Evolutionary conservation across 2,113 vertebrate genomes (phyloP).

Genomic region (Epinephelus cyanopodus): DNA sequence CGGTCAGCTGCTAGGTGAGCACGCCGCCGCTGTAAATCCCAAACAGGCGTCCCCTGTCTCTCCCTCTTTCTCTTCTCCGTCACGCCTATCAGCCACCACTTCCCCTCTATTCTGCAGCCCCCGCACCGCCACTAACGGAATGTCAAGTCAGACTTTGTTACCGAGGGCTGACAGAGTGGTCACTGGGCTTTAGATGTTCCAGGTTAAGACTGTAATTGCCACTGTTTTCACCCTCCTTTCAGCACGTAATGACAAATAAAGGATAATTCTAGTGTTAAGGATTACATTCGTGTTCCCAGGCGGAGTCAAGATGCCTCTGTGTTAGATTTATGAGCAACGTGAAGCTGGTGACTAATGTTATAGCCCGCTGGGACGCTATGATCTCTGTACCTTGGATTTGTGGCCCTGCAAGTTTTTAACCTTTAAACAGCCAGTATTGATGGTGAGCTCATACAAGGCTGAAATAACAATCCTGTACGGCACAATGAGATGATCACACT

Average conservation of each 20-base stretch:
- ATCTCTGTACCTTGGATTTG: constrained; percentile 59
- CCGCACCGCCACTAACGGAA: constrained; percentile 70
- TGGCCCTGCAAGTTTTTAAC: constrained; percentile 47
- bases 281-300: constrained; percentile 50
- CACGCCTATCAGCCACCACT: constrained; percentile 73
- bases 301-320: constrained; percentile 41
- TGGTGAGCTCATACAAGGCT: neutral
- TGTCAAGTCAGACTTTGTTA: constrained; percentile 77
- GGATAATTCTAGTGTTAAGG: constrained; percentile 68
- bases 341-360: constrained; percentile 67
- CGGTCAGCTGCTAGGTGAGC: constrained; percentile 78
- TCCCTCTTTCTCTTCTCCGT: constrained; percentile 61
- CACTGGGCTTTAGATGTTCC: constrained; percentile 74
- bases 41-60: constrained; percentile 67
- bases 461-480: neutral
- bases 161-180: constrained; percentile 73
- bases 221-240: constrained; percentile 68
- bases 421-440: constrained; percentile 40
- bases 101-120: constrained; percentile 53
- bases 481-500: neutral
- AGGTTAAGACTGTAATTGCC: constrained; percentile 66
- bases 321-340: constrained; percentile 69
- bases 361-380: constrained; percentile 56
- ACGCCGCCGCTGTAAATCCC: constrained; percentile 74
- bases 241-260: constrained; percentile 69